Percentiles rank a stretch among this genome's conserved stretches.
phyloP scores from a whole-genome alignment of 2,888 invertebrate species.

The Opisthograptis luteolata region DNA sequence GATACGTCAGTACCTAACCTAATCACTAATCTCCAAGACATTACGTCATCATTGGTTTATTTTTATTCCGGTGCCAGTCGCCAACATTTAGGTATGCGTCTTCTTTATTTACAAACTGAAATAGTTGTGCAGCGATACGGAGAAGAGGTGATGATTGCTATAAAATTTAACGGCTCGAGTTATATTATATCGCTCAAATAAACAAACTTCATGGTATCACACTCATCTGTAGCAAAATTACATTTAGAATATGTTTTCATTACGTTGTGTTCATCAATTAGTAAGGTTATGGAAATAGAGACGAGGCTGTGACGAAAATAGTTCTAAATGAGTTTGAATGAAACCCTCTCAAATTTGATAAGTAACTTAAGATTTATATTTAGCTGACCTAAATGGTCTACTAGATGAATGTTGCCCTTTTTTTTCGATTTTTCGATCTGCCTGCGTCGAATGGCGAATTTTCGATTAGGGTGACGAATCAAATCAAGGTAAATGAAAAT shows the following conservation, averaged over 20 bases:
- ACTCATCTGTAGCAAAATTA: conserved; percentile 8
- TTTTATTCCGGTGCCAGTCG: conserved; percentile 47
- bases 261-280: neutral
- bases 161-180: conserved; percentile 3
- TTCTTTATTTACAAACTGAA: conserved; percentile 34
- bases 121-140: conserved; percentile 31
- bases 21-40: conserved; percentile 26
- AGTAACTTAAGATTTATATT: too few relatives aligned
- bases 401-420: neutral
- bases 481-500: too few relatives aligned
- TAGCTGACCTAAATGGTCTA: too few relatives aligned
- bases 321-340: conserved; percentile 14
- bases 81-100: conserved; percentile 39
- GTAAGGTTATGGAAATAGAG: neutral
- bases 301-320: neutral
- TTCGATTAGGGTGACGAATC: neutral
- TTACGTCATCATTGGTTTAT: conserved; percentile 48
- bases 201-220: conserved; percentile 15
- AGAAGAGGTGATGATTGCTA: conserved; percentile 29
- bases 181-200: neutral
- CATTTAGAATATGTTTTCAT: conserved; percentile 4
- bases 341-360: too few relatives aligned
- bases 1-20: neutral
- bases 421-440: conserved; percentile 41
- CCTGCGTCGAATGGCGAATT: conserved; percentile 24